Evolutionary conservation across 2,888 invertebrate species (phyloP).

Genomic region (Drosophila vallismaia): DNA sequence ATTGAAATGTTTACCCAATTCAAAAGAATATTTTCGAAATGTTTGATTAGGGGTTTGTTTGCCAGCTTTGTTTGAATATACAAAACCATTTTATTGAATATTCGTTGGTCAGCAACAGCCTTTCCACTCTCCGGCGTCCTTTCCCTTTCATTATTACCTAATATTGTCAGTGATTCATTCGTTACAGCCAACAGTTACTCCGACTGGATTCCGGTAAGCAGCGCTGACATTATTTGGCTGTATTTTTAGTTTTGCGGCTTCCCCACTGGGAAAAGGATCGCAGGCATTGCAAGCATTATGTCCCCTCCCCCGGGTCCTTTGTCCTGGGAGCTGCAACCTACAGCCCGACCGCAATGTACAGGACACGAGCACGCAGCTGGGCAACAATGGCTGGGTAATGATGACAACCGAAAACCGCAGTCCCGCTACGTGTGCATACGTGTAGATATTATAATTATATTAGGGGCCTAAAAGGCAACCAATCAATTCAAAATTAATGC

Average conservation of each 20-base stretch:
- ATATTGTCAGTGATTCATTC: conserved; percentile 26
- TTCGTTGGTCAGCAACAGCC: conserved; percentile 4
- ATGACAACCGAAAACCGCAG: conserved; percentile 78
- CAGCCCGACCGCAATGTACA: conserved; percentile 63
- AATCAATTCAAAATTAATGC: conserved; percentile 80
- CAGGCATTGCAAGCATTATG: conserved; percentile 1
- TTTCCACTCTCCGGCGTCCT: not conserved
- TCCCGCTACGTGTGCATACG: conserved; percentile 47
- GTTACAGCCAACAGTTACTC: conserved; percentile 17
- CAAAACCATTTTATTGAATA: conserved; percentile 39
- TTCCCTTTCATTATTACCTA: conserved; percentile 20
- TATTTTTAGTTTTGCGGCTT: conserved; percentile 66
- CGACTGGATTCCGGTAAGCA: conserved; percentile 42
- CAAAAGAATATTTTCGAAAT: conserved; percentile 37
- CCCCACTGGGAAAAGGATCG: conserved; percentile 29
- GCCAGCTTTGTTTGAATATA: conserved; percentile 31
- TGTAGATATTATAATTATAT: conserved; percentile 77
- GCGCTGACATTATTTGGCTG: conserved; percentile 61
- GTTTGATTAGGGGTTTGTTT: conserved; percentile 39
- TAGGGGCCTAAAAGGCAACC: conserved; percentile 75
- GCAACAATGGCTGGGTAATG: conserved; percentile 75
- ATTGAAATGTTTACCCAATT: conserved; percentile 7
- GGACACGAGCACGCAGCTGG: conserved; percentile 30
- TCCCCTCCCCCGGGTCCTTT: conserved; percentile 27
- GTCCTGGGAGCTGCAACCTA: conserved; percentile 41